Base-by-base conservation (phyloP, 2,888 invertebrate genomes). In the Eupelmus urozonus region DNA sequence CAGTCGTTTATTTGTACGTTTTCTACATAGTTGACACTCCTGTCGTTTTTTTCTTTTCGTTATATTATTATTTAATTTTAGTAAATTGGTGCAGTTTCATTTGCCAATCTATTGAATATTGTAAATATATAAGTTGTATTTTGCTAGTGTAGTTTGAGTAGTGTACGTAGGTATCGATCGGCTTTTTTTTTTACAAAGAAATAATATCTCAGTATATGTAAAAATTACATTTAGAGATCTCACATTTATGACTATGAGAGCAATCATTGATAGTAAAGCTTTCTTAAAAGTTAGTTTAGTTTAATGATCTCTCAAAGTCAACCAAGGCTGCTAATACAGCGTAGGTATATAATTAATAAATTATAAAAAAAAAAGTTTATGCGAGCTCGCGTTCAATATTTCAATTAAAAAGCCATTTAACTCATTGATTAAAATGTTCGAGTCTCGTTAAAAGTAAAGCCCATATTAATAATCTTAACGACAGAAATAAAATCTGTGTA, bases 51-150 rank as follows among this genome's bases (percentile, higher is more conserved):
- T 82, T 82, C 82, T 84, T 55, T 85, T 82, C 16, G 53, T 82
- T 71, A n/a, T n/a, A n/a, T n/a, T 82, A 83, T 84, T 81, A 76
- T 79, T 74, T 82, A 80, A 83, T 82, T 81, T 79, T 82, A 81
- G 83, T 65, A 20, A 78, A 57, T 69, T 81, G 76, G 76, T 81
- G 55, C 70, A 80, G 51, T 77, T 23, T 76, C 55, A 66, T 62
- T 70, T 69, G 23, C 42, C 7, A 49, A 66, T 67, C 55, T 66
- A 70, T 62, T 20, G n/a, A 51, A 60, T 4, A 62, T 66, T 42
- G 11, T 77, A 29, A 45, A 49, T 60, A 65, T 63, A 62, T 78
- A 51, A 73, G 42, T 77, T 77, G 59, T 45, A 27, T 65, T 69
- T 67, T 60, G 34, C 67, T 76, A 77, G 80, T 77, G 74, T 80